These are phyloP conservation scores for Burhinus bistriatus DNA, from an alignment of 2,113 vertebrate genomes.

Conservation along the genomic window DNA sequence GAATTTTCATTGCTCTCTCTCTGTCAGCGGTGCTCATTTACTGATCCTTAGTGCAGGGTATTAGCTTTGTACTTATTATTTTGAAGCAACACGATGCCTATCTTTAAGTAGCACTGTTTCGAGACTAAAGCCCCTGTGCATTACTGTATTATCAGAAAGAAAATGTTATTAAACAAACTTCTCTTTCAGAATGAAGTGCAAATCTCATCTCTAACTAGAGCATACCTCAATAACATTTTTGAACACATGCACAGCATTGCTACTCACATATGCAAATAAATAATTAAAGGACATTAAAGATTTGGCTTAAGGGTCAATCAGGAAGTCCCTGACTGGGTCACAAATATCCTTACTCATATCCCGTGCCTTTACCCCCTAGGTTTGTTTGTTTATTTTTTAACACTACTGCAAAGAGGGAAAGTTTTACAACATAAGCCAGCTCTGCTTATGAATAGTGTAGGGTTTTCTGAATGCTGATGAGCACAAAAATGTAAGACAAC, in stretches of 20 bases:
- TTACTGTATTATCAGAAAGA: not conserved
- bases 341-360: not conserved
- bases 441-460: not conserved
- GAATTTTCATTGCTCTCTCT: not conserved
- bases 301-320: not conserved
- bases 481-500: not conserved
- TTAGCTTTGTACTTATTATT: not conserved
- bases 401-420: not conserved
- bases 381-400: not conserved
- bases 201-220: not conserved
- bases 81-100: not conserved
- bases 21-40: not conserved
- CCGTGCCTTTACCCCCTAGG: not conserved
- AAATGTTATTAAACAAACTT: not conserved
- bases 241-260: not conserved
- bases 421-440: not conserved
- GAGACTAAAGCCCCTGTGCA: not conserved
- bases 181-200: not conserved
- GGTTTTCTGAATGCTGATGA: not conserved
- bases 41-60: not conserved
- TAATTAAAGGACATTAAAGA: not conserved
- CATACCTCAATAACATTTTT: not conserved
- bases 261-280: not conserved
- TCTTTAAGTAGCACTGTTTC: not conserved
- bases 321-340: not conserved